Conservation (phyloP, 2,797 vertebrate species). For the Hypotaenidia philippensis region DNA sequence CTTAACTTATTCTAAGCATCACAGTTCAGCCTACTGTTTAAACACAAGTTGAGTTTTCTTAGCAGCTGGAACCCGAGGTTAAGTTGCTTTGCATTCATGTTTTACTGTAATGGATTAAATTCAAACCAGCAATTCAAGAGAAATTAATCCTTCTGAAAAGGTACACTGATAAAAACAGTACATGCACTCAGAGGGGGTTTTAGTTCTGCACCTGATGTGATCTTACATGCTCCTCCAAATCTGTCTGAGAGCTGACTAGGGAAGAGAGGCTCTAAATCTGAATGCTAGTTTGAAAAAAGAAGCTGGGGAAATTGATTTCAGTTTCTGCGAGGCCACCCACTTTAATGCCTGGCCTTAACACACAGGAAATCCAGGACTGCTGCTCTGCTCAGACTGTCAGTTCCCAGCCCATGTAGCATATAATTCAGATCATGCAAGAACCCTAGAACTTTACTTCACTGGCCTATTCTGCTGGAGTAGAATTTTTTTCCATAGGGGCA, state of each 20-base stretch:
- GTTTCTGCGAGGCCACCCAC: not conserved
- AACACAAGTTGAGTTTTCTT: not conserved
- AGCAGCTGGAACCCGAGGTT: not conserved
- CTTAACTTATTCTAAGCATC: conserved; percentile 22
- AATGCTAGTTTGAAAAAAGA: not conserved
- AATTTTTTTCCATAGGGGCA: not conserved
- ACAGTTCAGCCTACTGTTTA: not conserved
- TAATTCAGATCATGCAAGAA: not conserved
- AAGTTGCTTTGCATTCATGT: not conserved
- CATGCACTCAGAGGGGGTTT: not conserved
- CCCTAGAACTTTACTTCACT: not conserved
- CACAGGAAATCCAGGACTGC: not conserved
- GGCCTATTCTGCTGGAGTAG: not conserved
- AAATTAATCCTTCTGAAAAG: not conserved
- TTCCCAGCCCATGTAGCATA: not conserved
- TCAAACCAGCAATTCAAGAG: not conserved
- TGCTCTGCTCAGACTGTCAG: not conserved
- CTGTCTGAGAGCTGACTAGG: not conserved
- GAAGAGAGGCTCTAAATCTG: not conserved
- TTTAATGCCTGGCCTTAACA: not conserved
- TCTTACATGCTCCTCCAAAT: not conserved
- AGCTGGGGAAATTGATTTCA: not conserved
- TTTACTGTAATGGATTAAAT: not conserved
- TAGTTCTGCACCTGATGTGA: not conserved
- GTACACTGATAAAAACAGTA: not conserved